Conservation (phyloP, 2,113 vertebrate species). For the Murina feae region DNA sequence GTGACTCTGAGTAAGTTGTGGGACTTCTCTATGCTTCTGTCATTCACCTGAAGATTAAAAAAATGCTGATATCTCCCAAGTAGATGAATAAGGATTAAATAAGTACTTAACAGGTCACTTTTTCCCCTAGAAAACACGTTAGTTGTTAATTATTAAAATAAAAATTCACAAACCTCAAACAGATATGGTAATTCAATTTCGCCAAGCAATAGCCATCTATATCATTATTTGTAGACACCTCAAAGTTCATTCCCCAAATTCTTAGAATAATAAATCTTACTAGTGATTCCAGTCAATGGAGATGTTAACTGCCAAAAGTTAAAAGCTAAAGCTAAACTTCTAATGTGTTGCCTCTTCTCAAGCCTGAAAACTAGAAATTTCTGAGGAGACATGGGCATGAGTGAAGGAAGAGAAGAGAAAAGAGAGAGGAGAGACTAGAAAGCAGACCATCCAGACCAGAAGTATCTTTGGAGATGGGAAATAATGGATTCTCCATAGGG, state of each 20-base stretch:
- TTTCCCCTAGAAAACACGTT: background rate
- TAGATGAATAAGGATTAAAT: background rate
- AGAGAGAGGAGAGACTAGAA: background rate
- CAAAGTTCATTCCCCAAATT: background rate
- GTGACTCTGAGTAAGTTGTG: background rate
- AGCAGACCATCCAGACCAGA: background rate
- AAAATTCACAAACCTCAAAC: background rate
- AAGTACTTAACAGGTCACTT: background rate
- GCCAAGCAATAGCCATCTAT: background rate
- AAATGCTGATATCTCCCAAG: background rate
- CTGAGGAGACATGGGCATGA: background rate
- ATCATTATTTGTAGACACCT: background rate
- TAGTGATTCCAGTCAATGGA: background rate
- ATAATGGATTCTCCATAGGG: background rate
- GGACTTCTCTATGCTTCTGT: background rate
- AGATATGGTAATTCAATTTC: background rate
- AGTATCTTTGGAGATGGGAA: background rate
- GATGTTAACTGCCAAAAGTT: background rate
- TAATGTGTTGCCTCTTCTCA: background rate
- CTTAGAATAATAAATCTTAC: background rate
- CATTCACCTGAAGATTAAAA: background rate
- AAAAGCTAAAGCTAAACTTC: background rate
- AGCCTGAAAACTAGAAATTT: background rate
- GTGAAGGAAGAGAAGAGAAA: background rate
- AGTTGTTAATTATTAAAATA: background rate